phyloP scores from a whole-genome alignment of 1,140 invertebrate genomes.

The Caenorhabditis inopinata region DNA sequence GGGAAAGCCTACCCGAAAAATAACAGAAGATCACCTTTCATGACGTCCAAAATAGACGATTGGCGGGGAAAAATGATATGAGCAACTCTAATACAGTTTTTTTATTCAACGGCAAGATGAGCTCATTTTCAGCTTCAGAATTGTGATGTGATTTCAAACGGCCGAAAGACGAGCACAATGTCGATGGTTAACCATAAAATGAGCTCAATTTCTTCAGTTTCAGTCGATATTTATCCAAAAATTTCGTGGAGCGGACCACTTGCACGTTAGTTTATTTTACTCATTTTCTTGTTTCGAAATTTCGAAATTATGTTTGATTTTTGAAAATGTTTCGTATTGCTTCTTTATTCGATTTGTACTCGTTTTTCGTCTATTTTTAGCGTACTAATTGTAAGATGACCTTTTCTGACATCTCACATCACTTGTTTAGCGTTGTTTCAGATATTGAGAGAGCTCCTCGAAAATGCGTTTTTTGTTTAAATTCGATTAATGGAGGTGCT shows the following conservation, averaged over 20 bases:
- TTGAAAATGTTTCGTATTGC: not conserved
- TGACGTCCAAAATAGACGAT: too few relatives aligned
- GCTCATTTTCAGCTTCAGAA: not conserved
- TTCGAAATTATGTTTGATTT: not conserved
- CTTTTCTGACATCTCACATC: too few relatives aligned
- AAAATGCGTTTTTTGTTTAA: too few relatives aligned
- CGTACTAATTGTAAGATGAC: too few relatives aligned
- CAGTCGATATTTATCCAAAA: not conserved
- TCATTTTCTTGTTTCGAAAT: not conserved
- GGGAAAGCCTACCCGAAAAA: too few relatives aligned
- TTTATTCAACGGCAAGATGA: not conserved
- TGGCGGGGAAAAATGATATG: too few relatives aligned
- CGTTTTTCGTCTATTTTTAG: not conserved
- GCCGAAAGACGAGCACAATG: not conserved
- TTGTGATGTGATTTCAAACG: not conserved
- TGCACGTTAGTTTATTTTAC: not conserved
- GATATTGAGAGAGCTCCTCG: too few relatives aligned
- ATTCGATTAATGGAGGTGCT: too few relatives aligned
- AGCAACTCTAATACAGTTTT: too few relatives aligned
- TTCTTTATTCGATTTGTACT: too few relatives aligned
- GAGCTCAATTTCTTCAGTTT: not conserved
- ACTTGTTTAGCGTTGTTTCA: too few relatives aligned
- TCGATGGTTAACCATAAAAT: constrained; percentile 18
- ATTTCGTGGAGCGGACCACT: not conserved
- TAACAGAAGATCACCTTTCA: too few relatives aligned